phyloP scores from a whole-genome alignment of 2,888 invertebrate species.

The Sinodicranocentrus sp. region DNA sequence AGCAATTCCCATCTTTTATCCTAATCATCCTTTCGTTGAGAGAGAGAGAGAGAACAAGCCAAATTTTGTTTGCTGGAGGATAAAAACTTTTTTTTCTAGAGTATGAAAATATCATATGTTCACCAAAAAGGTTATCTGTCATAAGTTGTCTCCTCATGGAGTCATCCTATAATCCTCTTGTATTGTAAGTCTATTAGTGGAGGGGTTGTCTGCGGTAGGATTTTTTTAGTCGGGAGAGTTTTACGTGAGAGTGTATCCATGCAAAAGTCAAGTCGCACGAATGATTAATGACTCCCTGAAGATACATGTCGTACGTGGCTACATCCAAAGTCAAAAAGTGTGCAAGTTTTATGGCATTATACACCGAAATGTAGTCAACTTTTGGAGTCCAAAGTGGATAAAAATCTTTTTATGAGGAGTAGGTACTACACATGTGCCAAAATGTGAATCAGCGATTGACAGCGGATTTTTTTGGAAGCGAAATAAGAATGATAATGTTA shows the following conservation, averaged over 20 bases:
- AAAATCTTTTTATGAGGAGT: no score
- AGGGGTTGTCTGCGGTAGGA: not conserved
- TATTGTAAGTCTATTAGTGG: not conserved
- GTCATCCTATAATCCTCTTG: not conserved
- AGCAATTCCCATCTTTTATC: conserved; percentile 8
- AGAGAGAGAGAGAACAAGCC: no score
- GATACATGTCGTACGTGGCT: no score
- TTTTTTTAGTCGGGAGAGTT: not conserved
- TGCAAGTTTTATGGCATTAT: no score
- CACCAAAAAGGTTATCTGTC: no score
- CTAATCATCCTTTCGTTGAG: not conserved
- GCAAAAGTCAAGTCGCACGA: not conserved
- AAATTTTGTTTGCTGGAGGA: no score
- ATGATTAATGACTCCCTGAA: conserved; percentile 14
- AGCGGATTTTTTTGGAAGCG: not conserved
- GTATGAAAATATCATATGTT: no score
- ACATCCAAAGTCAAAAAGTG: no score
- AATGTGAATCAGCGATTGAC: conserved; percentile 16
- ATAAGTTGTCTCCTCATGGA: not conserved
- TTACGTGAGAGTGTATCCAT: not conserved
- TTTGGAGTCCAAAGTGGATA: no score
- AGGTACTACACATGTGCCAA: conserved; percentile 3
- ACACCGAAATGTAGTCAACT: no score
- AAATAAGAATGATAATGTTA: not conserved
- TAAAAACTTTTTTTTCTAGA: no score